Evolutionary conservation across 2,888 invertebrate genomes (phyloP), one percentile per base, ranked within the genome.

Genomic region (Drosophila atroscutellata): DNA sequence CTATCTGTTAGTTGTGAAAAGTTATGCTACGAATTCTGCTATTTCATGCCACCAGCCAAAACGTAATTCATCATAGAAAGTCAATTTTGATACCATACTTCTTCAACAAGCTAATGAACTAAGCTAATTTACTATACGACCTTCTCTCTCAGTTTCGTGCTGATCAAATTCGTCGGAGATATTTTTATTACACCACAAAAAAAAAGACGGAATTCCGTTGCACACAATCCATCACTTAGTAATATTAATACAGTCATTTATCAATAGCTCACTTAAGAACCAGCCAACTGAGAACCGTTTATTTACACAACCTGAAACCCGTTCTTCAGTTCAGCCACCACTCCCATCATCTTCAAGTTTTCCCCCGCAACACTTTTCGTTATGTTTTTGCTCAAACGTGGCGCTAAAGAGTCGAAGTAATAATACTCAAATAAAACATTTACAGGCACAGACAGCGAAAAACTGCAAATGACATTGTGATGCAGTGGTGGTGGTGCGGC

Each of bases 371-470:
- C 65, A 45, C 50, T 66, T 45, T 52, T 58, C 26, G 42, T 56
- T 64, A 67, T 61, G 58, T 64, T 67, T 55, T 52, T 59, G 57
- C 66, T 64, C 39, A 74, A 74, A 67, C 62, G 75, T 68, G 74
- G 68, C 47, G 83, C 74, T 86, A 83, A 86, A 84, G 86, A 83
- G 81, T 84, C 77, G 73, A 83, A 86, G 88, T 88, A 88, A 88
- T 84, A 84, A 84, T 84, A 88, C 88, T 84, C 86, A 84, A 84
- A 84, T 84, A 84, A 84, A 84, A 84, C 84, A 84, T 84, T 84
- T 84, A 84, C 84, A 84, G 84, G 83, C 88, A 47, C 86, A 88
- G 83, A 83, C 83, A 72, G 75, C 71, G 89, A 83, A 84, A 84
- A 83, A 84, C 84, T 84, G 84, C 81, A 84, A 88, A 88, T 84